Base-by-base conservation (phyloP, 2,797 vertebrate species). In the Enteromius radiatus region DNA sequence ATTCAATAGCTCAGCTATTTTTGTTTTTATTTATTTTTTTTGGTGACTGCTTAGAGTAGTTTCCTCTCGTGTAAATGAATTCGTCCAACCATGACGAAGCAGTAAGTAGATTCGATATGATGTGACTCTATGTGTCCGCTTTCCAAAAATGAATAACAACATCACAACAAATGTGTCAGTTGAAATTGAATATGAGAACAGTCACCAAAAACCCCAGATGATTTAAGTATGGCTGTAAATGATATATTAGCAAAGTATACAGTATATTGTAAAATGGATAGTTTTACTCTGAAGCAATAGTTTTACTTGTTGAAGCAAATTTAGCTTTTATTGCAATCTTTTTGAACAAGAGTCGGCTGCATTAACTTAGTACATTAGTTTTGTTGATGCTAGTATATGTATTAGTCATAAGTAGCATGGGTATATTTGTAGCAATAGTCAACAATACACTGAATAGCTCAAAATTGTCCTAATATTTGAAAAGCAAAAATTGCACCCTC, bases 1-100 rank as follows among this genome's bases (percentile, higher is more conserved):
- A 81, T 75, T 61, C 78, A 78, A 82, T 87, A 76, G 83, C 67
- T 68, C 4, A 6, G 74, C 65, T 36, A 43, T 43, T 43, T 43
- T 43, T 43, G 8, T 41, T 10, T 38, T n/a, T 47, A 28, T 28
- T 28, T 3, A 3, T 9, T n/a, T 33, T 54, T 61, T 38, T 69
- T 76, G 38, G 38, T 63, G 38, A 43, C 56, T 31, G 36, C 23
- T 61, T 41, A 19, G 74, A 76, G 36, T 56, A 45, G 15, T 76
- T 76, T 63, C 54, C 54, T 63, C 23, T 19, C 7, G 3, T 63
- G 56, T 63, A 43, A 63, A 63, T 76, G 0, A 45, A 76, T 76
- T 76, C 28, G 38, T 76, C 23, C 1, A 5, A 76, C 21, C 1
- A 3, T 76, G n/a, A n/a, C n/a, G n/a, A n/a, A 43, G 56, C 49